Evolutionary conservation across 2,797 vertebrate genomes (phyloP).

Genomic region (Leucoraja ocellata): DNA sequence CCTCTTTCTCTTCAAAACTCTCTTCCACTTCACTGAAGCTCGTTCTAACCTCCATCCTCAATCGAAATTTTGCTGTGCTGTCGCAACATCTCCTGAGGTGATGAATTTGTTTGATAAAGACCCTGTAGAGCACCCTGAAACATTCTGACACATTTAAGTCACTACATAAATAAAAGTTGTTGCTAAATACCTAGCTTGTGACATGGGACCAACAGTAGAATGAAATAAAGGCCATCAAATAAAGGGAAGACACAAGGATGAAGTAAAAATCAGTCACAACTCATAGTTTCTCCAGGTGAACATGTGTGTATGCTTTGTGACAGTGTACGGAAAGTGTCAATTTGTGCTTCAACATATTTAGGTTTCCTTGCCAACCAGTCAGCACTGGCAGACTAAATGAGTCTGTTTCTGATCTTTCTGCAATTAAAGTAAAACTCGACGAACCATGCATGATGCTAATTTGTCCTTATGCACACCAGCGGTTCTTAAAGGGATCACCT

Average conservation of each 20-base stretch:
- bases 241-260: too few species aligned
- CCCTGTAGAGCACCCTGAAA: too few species aligned
- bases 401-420: background rate
- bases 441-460: background rate
- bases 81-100: too few species aligned
- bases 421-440: background rate
- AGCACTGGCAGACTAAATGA: background rate
- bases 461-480: background rate
- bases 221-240: background rate
- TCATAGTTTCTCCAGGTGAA: background rate
- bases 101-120: too few species aligned
- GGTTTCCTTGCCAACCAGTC: background rate
- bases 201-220: background rate
- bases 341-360: background rate
- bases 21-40: too few species aligned
- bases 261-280: background rate
- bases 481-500: background rate
- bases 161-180: too few species aligned
- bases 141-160: too few species aligned
- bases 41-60: too few species aligned
- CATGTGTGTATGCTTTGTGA: background rate
- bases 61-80: too few species aligned
- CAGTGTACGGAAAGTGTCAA: background rate
- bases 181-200: too few species aligned
- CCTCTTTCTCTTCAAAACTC: too few species aligned